A percentile compares a stretch with the other conserved stretches of the same genome.
phyloP scores from a whole-genome alignment of 2,113 vertebrate genomes.

The Notiomystis cincta region DNA sequence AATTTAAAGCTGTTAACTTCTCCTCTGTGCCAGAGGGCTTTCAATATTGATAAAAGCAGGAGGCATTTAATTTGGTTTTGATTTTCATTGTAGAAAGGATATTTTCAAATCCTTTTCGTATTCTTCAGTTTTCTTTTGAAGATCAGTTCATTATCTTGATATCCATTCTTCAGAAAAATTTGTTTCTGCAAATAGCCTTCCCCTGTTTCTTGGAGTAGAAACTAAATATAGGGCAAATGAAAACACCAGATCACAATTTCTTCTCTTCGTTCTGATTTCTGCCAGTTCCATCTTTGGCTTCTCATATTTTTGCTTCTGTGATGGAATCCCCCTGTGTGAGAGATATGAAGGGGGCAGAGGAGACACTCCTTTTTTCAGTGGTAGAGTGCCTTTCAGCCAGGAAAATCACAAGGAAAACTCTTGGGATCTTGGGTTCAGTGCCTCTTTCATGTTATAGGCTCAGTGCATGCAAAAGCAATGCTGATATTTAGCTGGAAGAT shows the following conservation, averaged over 20 bases:
- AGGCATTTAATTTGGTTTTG: background rate
- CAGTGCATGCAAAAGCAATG: background rate
- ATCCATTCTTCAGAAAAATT: background rate
- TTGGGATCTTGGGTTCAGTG: background rate
- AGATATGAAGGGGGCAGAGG: background rate
- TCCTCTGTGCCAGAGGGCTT: background rate
- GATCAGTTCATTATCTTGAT: background rate
- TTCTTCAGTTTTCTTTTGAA: background rate
- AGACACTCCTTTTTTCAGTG: background rate
- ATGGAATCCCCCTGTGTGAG: background rate
- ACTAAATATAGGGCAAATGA: background rate
- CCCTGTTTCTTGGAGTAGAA: background rate
- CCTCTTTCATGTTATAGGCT: rapidly evolving
- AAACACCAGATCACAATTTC: background rate
- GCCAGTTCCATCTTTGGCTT: background rate
- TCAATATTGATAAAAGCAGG: background rate
- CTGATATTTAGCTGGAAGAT: background rate
- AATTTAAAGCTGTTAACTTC: background rate
- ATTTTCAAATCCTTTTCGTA: background rate
- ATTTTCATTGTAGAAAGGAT: background rate
- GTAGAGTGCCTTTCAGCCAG: background rate
- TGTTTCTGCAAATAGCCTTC: background rate
- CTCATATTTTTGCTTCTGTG: background rate
- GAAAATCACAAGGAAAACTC: background rate
- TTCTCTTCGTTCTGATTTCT: background rate